Conservation (phyloP, 2,888 invertebrate species). For the Nomada lathburiana region DNA sequence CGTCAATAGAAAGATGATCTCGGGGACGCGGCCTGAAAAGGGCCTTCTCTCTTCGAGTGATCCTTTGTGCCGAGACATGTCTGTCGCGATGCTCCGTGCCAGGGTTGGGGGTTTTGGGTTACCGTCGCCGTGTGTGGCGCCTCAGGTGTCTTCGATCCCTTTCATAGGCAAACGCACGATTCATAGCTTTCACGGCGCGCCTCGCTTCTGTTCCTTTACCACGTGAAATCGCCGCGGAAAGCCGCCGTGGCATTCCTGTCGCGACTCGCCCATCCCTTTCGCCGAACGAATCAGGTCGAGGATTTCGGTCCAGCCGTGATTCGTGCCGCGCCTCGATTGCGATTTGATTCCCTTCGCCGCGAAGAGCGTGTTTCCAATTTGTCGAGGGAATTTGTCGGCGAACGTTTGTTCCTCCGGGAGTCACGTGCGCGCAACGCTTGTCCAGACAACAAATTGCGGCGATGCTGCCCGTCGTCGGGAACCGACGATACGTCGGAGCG, state of each 20-base stretch:
- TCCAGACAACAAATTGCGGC: conserved; percentile 18
- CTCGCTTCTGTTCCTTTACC: conserved; percentile 22
- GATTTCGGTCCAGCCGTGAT: not conserved
- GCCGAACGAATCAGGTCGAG: not conserved
- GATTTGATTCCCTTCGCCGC: not conserved
- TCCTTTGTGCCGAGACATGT: conserved; percentile 79
- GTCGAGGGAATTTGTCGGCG: not conserved
- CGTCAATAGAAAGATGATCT: conserved; percentile 83
- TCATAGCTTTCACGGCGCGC: conserved; percentile 70
- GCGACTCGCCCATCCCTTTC: not conserved
- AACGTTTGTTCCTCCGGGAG: conserved; percentile 22
- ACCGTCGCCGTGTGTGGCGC: conserved; percentile 83
- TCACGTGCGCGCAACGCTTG: conserved; percentile 11
- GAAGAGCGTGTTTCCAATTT: not conserved
- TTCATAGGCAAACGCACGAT: conserved; percentile 80
- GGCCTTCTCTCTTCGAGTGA: conserved; percentile 53
- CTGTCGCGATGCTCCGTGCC: conserved; percentile 76
- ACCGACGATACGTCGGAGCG: conserved; percentile 13
- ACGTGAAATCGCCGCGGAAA: conserved; percentile 37
- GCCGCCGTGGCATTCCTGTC: conserved; percentile 36
- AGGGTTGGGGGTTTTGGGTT: conserved; percentile 78
- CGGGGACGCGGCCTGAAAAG: conserved; percentile 66
- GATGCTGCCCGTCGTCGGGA: conserved; percentile 19
- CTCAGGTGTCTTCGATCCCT: conserved; percentile 81
- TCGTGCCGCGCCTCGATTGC: not conserved